Evolutionary conservation across 2,888 invertebrate species (phyloP).

Genomic region (Hemistola chrysoprasaria): DNA sequence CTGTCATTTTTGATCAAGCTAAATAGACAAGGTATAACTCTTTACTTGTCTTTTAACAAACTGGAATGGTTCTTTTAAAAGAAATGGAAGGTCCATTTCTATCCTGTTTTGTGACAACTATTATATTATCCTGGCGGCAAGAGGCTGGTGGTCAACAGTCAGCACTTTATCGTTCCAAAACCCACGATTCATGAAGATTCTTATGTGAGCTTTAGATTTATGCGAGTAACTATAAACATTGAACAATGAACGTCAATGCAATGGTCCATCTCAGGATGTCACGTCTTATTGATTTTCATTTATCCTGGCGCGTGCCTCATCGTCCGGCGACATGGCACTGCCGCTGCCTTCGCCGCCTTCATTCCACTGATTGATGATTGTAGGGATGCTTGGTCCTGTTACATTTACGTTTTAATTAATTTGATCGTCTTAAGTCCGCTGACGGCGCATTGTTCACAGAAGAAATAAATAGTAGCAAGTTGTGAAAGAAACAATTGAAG

Average conservation of each 20-base stretch:
- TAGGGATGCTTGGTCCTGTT: constrained; percentile 43
- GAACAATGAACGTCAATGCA: constrained; percentile 4
- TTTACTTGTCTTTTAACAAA: too few species aligned
- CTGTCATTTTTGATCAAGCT: too few species aligned
- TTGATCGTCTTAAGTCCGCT: constrained; percentile 14
- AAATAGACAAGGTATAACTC: too few species aligned
- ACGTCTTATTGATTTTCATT: constrained; percentile 76
- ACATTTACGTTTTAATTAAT: constrained; percentile 20
- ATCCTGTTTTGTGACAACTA: too few species aligned
- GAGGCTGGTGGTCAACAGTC: too few species aligned
- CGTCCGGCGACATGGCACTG: constrained; percentile 56
- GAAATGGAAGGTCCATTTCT: too few species aligned
- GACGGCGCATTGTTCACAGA: not conserved
- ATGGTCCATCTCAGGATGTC: constrained; percentile 10
- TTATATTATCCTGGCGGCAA: too few species aligned
- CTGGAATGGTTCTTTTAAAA: too few species aligned
- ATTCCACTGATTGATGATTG: constrained; percentile 71
- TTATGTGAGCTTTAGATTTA: too few species aligned
- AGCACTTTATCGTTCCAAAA: too few species aligned
- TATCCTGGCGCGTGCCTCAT: constrained; percentile 76
- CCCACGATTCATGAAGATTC: too few species aligned
- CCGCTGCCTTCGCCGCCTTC: constrained; percentile 51
- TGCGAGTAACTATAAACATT: not conserved
- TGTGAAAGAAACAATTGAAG: too few species aligned
- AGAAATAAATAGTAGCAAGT: not conserved